Base-by-base conservation (phyloP, 1,140 invertebrate genomes). In the Zaprionus inermis region DNA sequence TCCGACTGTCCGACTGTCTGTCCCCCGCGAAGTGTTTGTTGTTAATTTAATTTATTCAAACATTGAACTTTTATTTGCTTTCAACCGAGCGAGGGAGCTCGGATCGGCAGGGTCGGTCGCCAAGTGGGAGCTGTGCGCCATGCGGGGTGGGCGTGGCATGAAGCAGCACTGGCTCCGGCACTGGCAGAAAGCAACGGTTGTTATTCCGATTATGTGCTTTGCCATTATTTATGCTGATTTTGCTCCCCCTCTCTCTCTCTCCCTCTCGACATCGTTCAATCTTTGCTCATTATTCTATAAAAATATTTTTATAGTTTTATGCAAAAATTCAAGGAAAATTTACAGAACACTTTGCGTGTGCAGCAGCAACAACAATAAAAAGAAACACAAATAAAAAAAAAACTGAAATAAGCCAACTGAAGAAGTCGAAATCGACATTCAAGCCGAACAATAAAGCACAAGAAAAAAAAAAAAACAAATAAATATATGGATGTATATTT, bases 31-130 rank as follows among this genome's bases (percentile, higher is more conserved):
- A 41, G 38, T 69, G 56, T 51, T 57, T 68, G 38, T 44, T 63
- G 61, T 69, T 63, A 36, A 78, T 73, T 79, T 80, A 88, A 88
- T 88, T 86, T 88, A 88, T 88, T 83, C 83, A 88, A 88, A 80
- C 83, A 88, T 88, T 88, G 83, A 88, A 88, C 83, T 88, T 88
- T 88, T 88, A 80, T 84, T 79, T 78, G 65, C 71, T 72, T 76
- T 74, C 76, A 88, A 75, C 66, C 57, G 72, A 72, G 55, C 75
- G 76, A 79, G 66, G 75, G 66, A 46, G 22, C 20, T 12, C 34
- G 36, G 16, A 24, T 32, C 30, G 7, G 1, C 30, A 22, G 14
- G 49, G 32, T 46, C 24, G 41, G 34, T n/a, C n/a, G n/a, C 44
- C 30, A 20, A 32, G 38, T 18, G 51, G 61, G 32, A 24, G 49